phyloP scores from a whole-genome alignment of 2,113 vertebrate genomes.

The Thalassoma bifasciatum region DNA sequence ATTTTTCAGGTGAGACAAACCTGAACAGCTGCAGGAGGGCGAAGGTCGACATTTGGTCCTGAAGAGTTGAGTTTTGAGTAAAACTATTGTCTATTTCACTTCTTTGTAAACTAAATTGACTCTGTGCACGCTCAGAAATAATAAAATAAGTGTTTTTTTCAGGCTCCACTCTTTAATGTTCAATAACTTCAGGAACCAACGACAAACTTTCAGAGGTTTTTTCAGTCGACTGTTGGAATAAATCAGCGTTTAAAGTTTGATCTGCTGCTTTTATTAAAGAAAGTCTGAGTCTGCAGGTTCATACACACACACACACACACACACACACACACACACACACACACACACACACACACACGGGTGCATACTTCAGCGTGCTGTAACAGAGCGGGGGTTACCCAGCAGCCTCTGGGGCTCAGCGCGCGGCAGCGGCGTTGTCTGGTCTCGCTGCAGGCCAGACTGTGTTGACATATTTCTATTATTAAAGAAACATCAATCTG shows the following conservation, averaged over 20 bases:
- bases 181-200: too few species aligned
- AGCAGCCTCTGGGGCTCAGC: constrained; percentile 18
- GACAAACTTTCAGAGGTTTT: not conserved
- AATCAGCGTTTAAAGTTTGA: not conserved
- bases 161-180: not conserved
- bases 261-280: not conserved
- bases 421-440: constrained; percentile 22
- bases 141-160: too few species aligned
- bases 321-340: not conserved
- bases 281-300: not conserved
- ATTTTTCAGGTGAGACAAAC: too few species aligned
- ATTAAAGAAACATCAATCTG: constrained; percentile 63
- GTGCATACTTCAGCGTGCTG: constrained; percentile 47
- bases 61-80: too few species aligned
- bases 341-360: too few species aligned
- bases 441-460: constrained; percentile 41
- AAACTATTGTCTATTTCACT: too few species aligned
- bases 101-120: not conserved
- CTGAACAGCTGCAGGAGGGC: too few species aligned
- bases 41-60: too few species aligned
- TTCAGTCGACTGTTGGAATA: not conserved
- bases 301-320: not conserved
- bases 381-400: constrained; percentile 22
- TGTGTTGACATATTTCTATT: constrained; percentile 61
- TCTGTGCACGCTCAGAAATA: too few species aligned